Percentiles rank a stretch among this genome's conserved stretches.
These are phyloP conservation scores for Lerista edwardsae DNA, from an alignment of 2,797 vertebrate species.

Conservation along the genomic window DNA sequence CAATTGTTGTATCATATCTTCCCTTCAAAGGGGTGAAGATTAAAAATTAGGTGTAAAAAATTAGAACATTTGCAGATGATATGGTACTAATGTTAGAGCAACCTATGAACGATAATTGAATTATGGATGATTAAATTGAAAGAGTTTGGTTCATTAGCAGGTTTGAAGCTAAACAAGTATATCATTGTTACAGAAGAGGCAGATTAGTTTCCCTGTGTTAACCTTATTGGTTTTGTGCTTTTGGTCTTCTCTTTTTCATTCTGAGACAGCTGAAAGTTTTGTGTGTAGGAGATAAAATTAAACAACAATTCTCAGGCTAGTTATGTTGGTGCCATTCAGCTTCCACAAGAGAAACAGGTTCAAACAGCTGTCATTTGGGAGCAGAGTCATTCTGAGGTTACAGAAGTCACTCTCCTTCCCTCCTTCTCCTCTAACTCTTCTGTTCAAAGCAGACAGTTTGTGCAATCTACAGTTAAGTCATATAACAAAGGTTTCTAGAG, in stretches of 20 bases:
- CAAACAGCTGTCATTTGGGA: conserved; percentile 46
- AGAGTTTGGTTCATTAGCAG: too few relatives aligned
- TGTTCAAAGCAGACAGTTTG: conserved; percentile 59
- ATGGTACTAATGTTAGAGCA: too few relatives aligned
- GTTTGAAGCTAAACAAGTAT: too few relatives aligned
- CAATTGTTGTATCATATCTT: too few relatives aligned
- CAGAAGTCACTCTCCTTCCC: conserved; percentile 58
- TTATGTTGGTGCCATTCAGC: conserved; percentile 34
- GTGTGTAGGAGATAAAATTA: background rate
- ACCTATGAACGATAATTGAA: too few relatives aligned
- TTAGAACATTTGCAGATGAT: too few relatives aligned
- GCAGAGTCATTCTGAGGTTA: conserved; percentile 61
- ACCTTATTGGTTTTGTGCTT: background rate
- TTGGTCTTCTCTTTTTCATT: background rate
- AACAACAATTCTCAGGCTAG: background rate
- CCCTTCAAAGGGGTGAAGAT: too few relatives aligned
- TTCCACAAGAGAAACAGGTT: conserved; percentile 53
- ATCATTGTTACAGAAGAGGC: background rate
- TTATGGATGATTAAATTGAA: too few relatives aligned
- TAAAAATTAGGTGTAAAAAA: too few relatives aligned
- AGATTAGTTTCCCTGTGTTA: too few relatives aligned
- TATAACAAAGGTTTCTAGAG: conserved; percentile 65
- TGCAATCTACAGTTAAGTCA: conserved; percentile 67
- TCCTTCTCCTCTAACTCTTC: conserved; percentile 49
- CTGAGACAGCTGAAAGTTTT: background rate